Base-by-base conservation (phyloP, 2,797 vertebrate species). In the Syngnathus rostellatus region DNA sequence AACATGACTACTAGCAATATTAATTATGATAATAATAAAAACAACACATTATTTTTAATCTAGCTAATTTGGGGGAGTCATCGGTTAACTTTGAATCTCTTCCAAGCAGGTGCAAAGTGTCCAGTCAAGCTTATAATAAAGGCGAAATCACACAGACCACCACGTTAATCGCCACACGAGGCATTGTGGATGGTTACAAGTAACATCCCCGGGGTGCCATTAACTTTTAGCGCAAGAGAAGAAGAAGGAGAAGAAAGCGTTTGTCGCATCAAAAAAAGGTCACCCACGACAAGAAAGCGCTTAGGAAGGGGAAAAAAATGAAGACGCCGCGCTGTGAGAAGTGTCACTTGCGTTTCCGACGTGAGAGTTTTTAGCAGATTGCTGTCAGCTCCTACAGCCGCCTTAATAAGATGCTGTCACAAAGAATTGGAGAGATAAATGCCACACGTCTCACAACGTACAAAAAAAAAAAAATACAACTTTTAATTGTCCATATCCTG, bases 291-390 rank as follows among this genome's bases (percentile, higher is more conserved):
- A 45, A 45, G 41, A 45, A 62, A 25, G 59, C 39, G 53, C 23
- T 55, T 25, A 14, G 54, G 54, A 46, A 46, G 5, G 23, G 23
- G 23, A 46, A 6, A 46, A 8, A 57, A 57, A 37, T 57, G 8
- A 57, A 16, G 31, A 38, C 25, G 14, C 6, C 55, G 25, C 11
- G 12, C 37, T 45, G 39, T 43, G 39, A 45, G 23, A 62, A 62
- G n/a, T 41, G 59, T 43, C 39, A 21, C n/a, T 41, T 11, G 19
- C 17, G 38, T 41, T 62, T n/a, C 6, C 40, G 5, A 62, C 19
- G 40, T 62, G 39, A 43, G 60, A 43, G 45, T 21, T 43, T n/a
- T 62, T 25, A 41, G n/a, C 59, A 61, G 59, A 61, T 43, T 43
- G 19, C 19, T 45, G 60, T 62, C 60, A 45, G 14, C 55, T 57